Evolutionary conservation across 2,113 vertebrate species (phyloP).

Genomic region (Anser cygnoides): DNA sequence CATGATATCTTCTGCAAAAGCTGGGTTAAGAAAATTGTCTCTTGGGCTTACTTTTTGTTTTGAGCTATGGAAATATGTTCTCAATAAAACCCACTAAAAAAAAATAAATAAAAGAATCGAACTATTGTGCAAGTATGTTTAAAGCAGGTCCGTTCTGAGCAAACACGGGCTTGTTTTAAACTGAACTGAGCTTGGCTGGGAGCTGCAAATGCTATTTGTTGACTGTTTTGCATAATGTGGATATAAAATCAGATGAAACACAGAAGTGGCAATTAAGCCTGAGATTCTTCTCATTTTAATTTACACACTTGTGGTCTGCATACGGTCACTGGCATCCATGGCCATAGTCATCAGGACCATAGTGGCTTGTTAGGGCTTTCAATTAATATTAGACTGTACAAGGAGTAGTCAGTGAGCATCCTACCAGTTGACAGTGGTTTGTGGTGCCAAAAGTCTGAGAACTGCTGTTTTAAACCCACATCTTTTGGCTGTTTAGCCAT

Average conservation of each 20-base stretch:
- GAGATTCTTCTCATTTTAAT: not conserved
- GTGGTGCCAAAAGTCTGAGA: not conserved
- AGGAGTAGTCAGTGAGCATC: not conserved
- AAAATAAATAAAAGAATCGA: not conserved
- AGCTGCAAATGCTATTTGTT: not conserved
- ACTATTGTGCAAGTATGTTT: not conserved
- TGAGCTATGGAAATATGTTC: not conserved
- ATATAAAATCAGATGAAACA: not conserved
- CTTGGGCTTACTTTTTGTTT: not conserved
- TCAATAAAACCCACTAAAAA: not conserved
- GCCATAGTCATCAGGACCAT: not conserved
- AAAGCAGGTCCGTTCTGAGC: not conserved
- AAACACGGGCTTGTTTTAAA: not conserved
- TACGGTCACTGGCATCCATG: not conserved
- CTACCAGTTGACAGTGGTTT: not conserved
- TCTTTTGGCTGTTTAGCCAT: not conserved
- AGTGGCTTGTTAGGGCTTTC: not conserved
- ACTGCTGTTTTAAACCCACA: not conserved
- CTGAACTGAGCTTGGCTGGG: not conserved
- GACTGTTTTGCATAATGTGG: not conserved
- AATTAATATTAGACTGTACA: not conserved
- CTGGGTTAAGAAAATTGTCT: not conserved
- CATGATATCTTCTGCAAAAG: not conserved
- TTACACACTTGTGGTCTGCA: not conserved
- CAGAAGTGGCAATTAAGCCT: not conserved